Conservation (phyloP, 2,797 vertebrate species). For the Streptopelia turtur region DNA sequence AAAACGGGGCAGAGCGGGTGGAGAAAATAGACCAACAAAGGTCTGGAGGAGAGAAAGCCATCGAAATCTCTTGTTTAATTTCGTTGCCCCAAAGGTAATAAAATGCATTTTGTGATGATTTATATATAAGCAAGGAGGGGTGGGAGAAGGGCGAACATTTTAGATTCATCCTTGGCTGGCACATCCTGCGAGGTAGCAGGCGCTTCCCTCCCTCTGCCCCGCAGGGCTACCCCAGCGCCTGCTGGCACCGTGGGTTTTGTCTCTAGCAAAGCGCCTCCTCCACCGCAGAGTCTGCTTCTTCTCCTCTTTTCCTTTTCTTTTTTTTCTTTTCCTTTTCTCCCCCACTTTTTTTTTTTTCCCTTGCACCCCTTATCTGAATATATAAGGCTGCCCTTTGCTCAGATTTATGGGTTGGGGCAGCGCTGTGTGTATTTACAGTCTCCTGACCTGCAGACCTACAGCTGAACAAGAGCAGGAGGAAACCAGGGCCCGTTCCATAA, state of each 20-base stretch:
- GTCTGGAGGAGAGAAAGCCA: slow-evolving; percentile 51
- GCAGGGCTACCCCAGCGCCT: background rate
- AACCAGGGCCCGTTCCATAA: slow-evolving; percentile 82
- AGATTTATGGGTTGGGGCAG: slow-evolving; percentile 91
- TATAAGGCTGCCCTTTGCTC: slow-evolving; percentile 82
- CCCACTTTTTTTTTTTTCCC: background rate
- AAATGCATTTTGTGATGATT: slow-evolving; percentile 38
- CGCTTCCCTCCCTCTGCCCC: background rate
- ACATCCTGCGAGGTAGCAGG: background rate
- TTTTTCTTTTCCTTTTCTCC: background rate
- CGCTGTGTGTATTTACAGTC: slow-evolving; percentile 96
- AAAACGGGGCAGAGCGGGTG: background rate
- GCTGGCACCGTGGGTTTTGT: background rate
- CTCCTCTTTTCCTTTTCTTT: background rate
- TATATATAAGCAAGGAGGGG: slow-evolving; percentile 10
- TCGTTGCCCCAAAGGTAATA: slow-evolving; percentile 49
- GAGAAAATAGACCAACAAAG: slow-evolving; percentile 47
- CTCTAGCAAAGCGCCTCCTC: slow-evolving; percentile 16
- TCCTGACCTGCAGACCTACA: slow-evolving; percentile 91
- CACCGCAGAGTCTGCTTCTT: slow-evolving; percentile 4
- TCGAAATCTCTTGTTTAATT: slow-evolving; percentile 60
- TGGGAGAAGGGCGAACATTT: background rate
- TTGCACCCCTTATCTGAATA: slow-evolving; percentile 80
- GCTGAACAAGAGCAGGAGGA: slow-evolving; percentile 83
- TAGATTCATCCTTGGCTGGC: background rate